Conservation (phyloP, 2,113 vertebrate species). For the Dromiciops gliroides region DNA sequence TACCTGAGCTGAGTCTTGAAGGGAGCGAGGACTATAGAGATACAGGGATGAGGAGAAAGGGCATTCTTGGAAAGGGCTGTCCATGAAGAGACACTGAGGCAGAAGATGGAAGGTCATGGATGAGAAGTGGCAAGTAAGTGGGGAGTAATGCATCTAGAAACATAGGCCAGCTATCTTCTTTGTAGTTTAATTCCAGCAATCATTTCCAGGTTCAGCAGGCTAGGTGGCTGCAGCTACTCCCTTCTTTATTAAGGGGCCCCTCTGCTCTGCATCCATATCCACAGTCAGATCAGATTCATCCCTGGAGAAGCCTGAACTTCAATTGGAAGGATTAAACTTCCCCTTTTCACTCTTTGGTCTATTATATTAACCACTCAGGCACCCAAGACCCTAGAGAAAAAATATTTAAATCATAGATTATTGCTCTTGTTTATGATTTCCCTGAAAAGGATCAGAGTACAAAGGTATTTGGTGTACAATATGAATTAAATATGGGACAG, state of each 20-base stretch:
- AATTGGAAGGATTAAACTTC: not conserved
- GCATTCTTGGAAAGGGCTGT: not conserved
- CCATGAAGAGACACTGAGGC: not conserved
- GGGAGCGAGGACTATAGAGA: not conserved
- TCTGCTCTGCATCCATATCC: not conserved
- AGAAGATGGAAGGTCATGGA: not conserved
- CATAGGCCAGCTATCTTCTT: not conserved
- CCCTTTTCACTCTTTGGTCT: not conserved
- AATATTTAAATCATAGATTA: not conserved
- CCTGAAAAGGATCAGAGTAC: not conserved
- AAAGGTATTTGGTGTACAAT: not conserved
- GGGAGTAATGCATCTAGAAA: not conserved
- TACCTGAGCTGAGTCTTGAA: not conserved
- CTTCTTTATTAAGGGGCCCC: not conserved
- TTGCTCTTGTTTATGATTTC: not conserved
- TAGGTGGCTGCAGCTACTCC: not conserved
- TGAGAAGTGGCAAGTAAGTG: not conserved
- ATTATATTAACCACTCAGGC: not conserved
- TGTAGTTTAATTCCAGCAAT: not conserved
- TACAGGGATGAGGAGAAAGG: not conserved
- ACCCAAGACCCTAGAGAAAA: not conserved
- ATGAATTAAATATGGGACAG: not conserved
- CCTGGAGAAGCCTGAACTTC: not conserved
- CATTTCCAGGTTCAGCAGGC: not conserved
- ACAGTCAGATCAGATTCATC: not conserved